These are phyloP conservation scores for Drosophila kuntzei DNA, from an alignment of 2,888 invertebrate genomes.

Conservation along the genomic window DNA sequence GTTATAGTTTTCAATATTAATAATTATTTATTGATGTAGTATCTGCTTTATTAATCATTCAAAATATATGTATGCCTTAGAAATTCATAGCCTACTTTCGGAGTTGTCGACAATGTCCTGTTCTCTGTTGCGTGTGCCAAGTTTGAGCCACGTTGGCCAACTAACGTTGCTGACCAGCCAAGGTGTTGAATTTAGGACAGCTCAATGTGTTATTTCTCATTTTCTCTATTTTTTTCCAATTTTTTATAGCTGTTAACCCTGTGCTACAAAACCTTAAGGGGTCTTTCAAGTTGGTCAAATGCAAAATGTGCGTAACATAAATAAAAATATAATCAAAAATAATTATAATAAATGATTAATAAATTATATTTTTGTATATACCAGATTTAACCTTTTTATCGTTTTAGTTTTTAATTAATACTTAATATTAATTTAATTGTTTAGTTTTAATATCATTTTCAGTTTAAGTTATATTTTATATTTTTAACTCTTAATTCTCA, in stretches of 20 bases:
- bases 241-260: constrained; percentile 10
- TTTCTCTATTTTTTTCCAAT: constrained; percentile 8
- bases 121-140: constrained; percentile 63
- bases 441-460: too few relatives aligned
- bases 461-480: too few relatives aligned
- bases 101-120: constrained; percentile 13
- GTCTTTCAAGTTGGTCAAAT: neutral
- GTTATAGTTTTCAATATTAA: constrained; percentile 3
- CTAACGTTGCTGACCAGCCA: constrained; percentile 62
- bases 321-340: too few relatives aligned
- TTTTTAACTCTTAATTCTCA: too few relatives aligned
- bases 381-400: too few relatives aligned
- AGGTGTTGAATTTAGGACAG: constrained; percentile 81
- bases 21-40: constrained; percentile 22
- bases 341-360: too few relatives aligned
- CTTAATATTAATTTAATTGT: too few relatives aligned
- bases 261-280: neutral
- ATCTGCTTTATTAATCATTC: constrained; percentile 36
- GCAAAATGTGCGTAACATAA: too few relatives aligned
- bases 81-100: constrained; percentile 46
- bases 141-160: constrained; percentile 73
- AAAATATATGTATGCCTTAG: constrained; percentile 1
- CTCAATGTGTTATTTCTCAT: constrained; percentile 52
- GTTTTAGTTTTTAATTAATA: too few relatives aligned
- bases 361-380: too few relatives aligned